A percentile compares a stretch with the other conserved stretches of the same genome.
phyloP scores from a whole-genome alignment of 2,888 invertebrate species.

The Sycophila texana region DNA sequence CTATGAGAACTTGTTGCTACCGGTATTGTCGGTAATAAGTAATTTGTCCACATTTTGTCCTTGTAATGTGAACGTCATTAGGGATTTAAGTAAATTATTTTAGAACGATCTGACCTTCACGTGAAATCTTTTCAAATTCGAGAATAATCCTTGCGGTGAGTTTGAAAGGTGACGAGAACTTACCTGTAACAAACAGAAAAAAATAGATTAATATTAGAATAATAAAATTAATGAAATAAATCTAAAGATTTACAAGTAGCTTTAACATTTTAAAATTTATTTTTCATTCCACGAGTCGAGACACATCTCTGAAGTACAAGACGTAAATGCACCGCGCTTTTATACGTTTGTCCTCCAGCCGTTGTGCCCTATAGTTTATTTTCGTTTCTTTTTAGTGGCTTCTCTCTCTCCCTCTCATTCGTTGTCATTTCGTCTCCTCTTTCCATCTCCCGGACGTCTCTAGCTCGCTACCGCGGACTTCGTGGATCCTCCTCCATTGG shows the following conservation, averaged over 20 bases:
- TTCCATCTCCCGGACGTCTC: neutral
- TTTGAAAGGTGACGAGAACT: conserved; percentile 9
- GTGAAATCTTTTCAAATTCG: neutral
- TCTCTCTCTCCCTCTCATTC: neutral
- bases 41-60: neutral
- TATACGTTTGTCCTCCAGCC: too few relatives aligned
- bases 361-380: too few relatives aligned
- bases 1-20: neutral
- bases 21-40: neutral
- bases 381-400: neutral
- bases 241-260: too few relatives aligned
- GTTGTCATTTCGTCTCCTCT: conserved; percentile 17
- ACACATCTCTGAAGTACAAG: too few relatives aligned
- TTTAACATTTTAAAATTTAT: too few relatives aligned
- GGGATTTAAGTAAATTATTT: neutral
- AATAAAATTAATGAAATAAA: neutral
- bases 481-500: conserved; percentile 52
- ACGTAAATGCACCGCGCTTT: too few relatives aligned
- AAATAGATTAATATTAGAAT: conserved; percentile 22
- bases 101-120: conserved; percentile 44
- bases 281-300: too few relatives aligned
- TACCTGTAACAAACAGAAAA: conserved; percentile 48
- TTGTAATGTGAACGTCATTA: neutral
- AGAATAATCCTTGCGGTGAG: too few relatives aligned
- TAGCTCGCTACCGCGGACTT: conserved; percentile 13